phyloP scores from a whole-genome alignment of 2,888 invertebrate genomes.

The Halictus ligatus region DNA sequence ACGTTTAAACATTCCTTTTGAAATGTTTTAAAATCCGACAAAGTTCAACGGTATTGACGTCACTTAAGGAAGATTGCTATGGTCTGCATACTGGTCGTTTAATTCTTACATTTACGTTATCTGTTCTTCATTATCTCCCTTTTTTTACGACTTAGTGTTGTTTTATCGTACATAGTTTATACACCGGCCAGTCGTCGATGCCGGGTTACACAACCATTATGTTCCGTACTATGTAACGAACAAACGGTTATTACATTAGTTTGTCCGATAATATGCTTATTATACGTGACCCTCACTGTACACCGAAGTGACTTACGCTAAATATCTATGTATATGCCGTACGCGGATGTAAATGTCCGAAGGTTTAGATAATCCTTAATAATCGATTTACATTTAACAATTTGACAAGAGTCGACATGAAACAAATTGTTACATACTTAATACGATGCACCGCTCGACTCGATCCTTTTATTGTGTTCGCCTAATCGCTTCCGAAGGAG shows the following conservation, averaged over 20 bases:
- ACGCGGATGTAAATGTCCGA: background rate
- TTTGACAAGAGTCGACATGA: background rate
- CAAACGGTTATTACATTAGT: slow-evolving; percentile 1
- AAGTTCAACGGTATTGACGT: background rate
- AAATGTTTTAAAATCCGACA: background rate
- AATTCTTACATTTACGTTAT: background rate
- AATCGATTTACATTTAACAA: background rate
- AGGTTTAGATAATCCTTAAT: background rate
- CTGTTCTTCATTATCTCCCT: background rate
- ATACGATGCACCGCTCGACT: background rate
- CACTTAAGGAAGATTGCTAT: background rate
- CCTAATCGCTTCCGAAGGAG: background rate
- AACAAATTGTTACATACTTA: slow-evolving; percentile 2
- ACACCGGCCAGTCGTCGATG: too few species aligned
- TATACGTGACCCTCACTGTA: background rate
- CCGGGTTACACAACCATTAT: background rate
- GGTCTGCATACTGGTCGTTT: background rate
- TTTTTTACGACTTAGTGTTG: background rate
- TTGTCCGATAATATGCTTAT: background rate
- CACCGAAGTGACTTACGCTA: background rate
- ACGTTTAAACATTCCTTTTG: background rate
- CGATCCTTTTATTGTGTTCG: background rate
- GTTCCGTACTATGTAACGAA: background rate
- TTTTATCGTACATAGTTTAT: background rate
- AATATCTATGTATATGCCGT: background rate